A percentile compares a stretch with the other conserved stretches of the same genome.
Evolutionary conservation across 1,140 invertebrate genomes (phyloP).

Genomic region (Oreohelix idahoensis): DNA sequence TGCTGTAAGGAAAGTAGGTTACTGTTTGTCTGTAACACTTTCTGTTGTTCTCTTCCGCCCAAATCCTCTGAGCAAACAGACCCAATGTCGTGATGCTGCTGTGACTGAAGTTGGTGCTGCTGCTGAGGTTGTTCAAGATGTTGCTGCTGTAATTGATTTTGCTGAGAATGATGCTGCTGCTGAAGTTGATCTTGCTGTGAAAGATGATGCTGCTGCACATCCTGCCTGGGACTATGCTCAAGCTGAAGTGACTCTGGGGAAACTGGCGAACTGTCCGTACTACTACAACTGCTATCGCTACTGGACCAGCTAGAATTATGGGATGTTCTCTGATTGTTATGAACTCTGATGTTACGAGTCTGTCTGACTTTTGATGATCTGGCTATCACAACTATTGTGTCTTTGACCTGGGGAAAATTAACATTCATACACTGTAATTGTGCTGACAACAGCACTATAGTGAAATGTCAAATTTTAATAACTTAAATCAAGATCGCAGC

Average conservation of each 20-base stretch:
- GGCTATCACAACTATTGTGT: constrained; percentile 25
- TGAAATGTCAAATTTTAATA: too few species aligned
- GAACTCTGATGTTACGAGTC: constrained; percentile 6
- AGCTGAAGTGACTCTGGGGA: not conserved
- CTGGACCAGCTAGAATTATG: not conserved
- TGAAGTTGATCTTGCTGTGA: too few species aligned
- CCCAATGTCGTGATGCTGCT: not conserved
- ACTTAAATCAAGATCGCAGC: too few species aligned
- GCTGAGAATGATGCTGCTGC: too few species aligned
- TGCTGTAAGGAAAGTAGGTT: constrained; percentile 35
- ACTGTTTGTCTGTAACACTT: not conserved
- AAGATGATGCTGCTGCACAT: not conserved
- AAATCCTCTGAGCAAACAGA: not conserved
- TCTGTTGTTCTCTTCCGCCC: not conserved
- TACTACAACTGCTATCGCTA: not conserved
- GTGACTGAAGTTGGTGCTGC: not conserved
- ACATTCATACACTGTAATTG: too few species aligned
- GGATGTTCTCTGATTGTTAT: not conserved
- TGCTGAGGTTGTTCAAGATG: not conserved
- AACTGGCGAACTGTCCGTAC: not conserved
- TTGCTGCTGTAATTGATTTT: not conserved
- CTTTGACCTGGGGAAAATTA: constrained; percentile 15
- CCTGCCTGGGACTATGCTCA: not conserved
- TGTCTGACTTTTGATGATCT: constrained; percentile 6
- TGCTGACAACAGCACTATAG: too few species aligned